Base-by-base conservation (phyloP, 2,113 vertebrate species). In the Dendropsophus ebraccatus region DNA sequence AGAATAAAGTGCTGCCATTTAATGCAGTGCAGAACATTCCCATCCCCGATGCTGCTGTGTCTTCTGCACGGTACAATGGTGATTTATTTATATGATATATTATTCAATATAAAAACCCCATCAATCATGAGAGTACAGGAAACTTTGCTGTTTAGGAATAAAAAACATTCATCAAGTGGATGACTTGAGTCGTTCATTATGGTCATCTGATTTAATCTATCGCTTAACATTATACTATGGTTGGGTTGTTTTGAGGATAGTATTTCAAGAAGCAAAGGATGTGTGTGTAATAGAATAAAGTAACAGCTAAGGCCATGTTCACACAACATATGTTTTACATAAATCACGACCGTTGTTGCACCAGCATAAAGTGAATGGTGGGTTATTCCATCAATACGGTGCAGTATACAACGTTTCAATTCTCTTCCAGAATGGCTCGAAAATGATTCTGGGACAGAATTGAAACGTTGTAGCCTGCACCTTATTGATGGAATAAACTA, bases 81-180 rank as follows among this genome's bases (percentile, higher is more conserved):
- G 67, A 87, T 87, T 87, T 87, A 74, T 87, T 81, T 60, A 69
- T 49, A 45, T 54, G 67, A 60, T 60, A 67, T 35, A 81, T 87
- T 87, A 81, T 74, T 73, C 67, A 5, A 73, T 81, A 35, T 73
- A 81, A 47, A 74, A 74, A 74, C 52, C 54, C 37, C 67, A 87
- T 87, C 85, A 49, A 87, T 81, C 85, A 87, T 28, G 35, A 41
- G 10, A 21, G 76, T 30, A 50, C 52, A 30, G 56, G 52, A 30
- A 41, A 58, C 49, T 52, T 35, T 58, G 49, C 84, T 86, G 62
- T 86, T 80, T 47, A 49, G 30, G 65, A 81, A 81, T 81, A 74
- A 60, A 72, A 87, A n/a, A 81, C 78, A 74, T 87, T 81, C 78
- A 87, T 87, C 85, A 87, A 5, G 19, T 25, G 45, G 37, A 49